These are phyloP conservation scores for Channallabes apus DNA, from an alignment of 2,797 vertebrate genomes.

Conservation along the genomic window DNA sequence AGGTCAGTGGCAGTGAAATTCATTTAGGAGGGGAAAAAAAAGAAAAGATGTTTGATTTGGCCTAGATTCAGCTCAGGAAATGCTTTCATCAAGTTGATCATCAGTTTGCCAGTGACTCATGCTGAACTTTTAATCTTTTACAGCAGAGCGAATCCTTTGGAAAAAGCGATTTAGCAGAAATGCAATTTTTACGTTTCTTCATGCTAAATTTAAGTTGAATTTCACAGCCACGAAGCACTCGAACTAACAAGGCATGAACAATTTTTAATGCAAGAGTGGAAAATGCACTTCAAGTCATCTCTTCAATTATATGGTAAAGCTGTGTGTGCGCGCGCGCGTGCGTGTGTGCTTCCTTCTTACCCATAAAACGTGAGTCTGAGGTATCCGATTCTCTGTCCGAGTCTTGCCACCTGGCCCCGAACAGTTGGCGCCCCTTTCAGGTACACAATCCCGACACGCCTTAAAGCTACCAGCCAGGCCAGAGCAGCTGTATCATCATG, in stretches of 20 bases:
- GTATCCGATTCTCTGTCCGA: constrained; percentile 89
- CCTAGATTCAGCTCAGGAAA: constrained; percentile 24
- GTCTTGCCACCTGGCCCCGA: constrained; percentile 80
- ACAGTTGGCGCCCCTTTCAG: constrained; percentile 81
- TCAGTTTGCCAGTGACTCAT: constrained; percentile 13
- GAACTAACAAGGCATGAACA: neutral
- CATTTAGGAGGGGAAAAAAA: neutral
- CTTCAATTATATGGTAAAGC: neutral
- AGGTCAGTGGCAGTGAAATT: constrained; percentile 18
- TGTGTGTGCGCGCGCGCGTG: neutral
- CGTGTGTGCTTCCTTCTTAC: constrained; percentile 62
- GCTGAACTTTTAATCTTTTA: constrained; percentile 22
- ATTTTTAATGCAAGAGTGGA: neutral
- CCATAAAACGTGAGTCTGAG: constrained; percentile 92
- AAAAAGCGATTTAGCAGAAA: neutral
- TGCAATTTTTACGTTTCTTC: constrained; percentile 15
- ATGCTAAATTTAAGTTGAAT: neutral
- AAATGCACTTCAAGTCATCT: neutral
- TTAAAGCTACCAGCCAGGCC: constrained; percentile 83
- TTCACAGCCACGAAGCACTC: neutral
- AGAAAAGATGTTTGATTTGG: constrained; percentile 33
- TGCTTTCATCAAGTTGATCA: constrained; percentile 30
- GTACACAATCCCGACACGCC: constrained; percentile 83
- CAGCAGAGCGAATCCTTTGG: neutral
- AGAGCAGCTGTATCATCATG: constrained; percentile 77